Base-by-base conservation (phyloP, 2,113 vertebrate genomes). In the Zootoca vivipara region DNA sequence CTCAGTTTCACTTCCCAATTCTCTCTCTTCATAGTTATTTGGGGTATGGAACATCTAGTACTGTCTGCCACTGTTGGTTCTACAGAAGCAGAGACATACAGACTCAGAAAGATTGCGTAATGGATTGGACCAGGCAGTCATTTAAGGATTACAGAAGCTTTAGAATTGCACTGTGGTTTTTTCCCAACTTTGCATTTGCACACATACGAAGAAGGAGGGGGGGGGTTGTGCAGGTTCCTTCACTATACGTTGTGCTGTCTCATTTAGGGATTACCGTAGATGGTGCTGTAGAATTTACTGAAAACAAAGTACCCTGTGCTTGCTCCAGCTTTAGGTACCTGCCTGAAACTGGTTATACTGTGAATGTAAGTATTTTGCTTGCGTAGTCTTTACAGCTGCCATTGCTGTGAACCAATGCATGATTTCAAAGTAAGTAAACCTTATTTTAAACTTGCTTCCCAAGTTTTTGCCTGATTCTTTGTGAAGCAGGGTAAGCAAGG, bases 1-100 rank as follows among this genome's bases (percentile, higher is more conserved):
- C 52, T 15, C 7, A 62, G 84, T 85, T 85, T 77, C 84, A 77
- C 73, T 85, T 77, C 73, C 84, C 26, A 28, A 8, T 75, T 85
- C 3, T 40, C 7, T 40, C 24, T 30, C 84, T 77, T 16, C 40
- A 35, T 33, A 20, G 35, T 85, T 85, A 85, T 77, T 85, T 77
- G 64, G 18, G 58, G 84, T 65, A 42, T 9, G 18, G 38, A 83
- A 69, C 26, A 64, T 75, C 4, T 5, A 85, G 72, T 9, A 15
- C 7, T 38, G 33, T 13, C 13, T 56, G 58, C 13, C 70, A 7
- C 24, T 22, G 16, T 73, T 4, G 20, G 24, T 77, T 40, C 56
- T 16, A 64, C 26, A 85, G 35, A 85, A 74, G 40, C 26, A 85
- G 35, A 85, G 58, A 28, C 40, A 56, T 56, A 30, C 20, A 69